Conservation (phyloP, 53 echinoderm and acorn worm species). For the Luidia sarsii region DNA sequence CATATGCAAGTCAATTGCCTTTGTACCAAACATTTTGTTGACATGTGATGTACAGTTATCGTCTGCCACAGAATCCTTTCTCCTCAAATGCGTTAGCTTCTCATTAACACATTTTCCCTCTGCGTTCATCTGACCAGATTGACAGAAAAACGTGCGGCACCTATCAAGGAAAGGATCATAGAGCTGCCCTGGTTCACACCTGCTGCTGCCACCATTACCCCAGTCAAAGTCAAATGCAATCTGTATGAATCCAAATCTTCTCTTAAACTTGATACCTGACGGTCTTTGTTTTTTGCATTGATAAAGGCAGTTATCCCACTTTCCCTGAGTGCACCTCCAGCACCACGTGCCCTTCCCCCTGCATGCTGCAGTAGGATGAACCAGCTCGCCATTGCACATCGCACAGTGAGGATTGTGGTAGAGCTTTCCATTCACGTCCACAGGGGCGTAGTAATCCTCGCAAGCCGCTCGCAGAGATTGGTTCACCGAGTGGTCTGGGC, state of each 20-base stretch:
- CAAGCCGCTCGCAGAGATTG: not conserved
- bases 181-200: conserved; percentile 30
- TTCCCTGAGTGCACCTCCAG: not conserved
- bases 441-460: conserved; percentile 23
- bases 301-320: not conserved
- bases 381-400: conserved; percentile 29
- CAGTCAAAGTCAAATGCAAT: conserved; percentile 43
- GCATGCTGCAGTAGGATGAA: not conserved
- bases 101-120: not conserved
- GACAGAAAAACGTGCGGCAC: conserved; percentile 15
- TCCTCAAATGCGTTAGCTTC: too few relatives aligned
- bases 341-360: not conserved
- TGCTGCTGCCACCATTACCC: not conserved
- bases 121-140: not conserved
- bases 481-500: not conserved
- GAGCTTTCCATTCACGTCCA: not conserved
- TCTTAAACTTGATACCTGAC: too few relatives aligned
- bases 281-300: too few relatives aligned
- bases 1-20: too few relatives aligned
- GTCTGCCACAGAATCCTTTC: not conserved
- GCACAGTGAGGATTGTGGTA: conserved; percentile 62
- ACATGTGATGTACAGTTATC: not conserved
- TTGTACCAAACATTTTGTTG: not conserved
- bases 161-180: conserved; percentile 51
- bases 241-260: conserved; percentile 1